Base-by-base conservation (phyloP, 2,113 vertebrate species). In the Mirza zaza region DNA sequence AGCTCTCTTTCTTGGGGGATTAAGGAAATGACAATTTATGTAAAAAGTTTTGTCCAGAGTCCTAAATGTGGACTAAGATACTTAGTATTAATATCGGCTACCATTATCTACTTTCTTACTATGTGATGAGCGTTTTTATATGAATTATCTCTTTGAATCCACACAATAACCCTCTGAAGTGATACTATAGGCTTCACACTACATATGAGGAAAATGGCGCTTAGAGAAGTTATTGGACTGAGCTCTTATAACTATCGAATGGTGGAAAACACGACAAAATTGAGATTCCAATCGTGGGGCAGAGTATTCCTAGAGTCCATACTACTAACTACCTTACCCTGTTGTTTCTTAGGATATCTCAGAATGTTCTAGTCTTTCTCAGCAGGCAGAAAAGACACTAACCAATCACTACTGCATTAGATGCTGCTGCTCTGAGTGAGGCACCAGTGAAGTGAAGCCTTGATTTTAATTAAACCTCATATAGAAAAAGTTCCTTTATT, bases 401-500 rank as follows among this genome's bases (percentile, higher is more conserved):
- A 57, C 20, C 45, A 73, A 34, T 25, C 70, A 50, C 2, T 32
- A 34, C n/a, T 82, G 5, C 20, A 39, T 9, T 45, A 6, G 1
- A 5, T 36, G 36, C 12, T 52, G 45, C 21, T 52, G 32, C 34
- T 94, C 36, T n/a, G 55, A 52, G 48, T 27, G 80, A 80, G 68
- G 23, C 39, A n/a, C 36, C 14, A 8, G 27, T 55, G 34, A 75
- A 42, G 63, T 3, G 5, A 57, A 57, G 25, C 34, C 63, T 67
- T 88, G 18, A 17, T 34, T 79, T 91, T 65, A 65, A 50, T 42
- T 57, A 71, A 50, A 70, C 71, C 29, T 57, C 57, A 89, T 52
- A 50, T 29, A 27, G 63, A 48, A 84, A 95, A 95, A 84, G 50
- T 81, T 75, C n/a, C 76, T 25, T 71, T 87, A 76, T 83, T 75